These are phyloP conservation scores for Engraulis encrasicolus DNA, from an alignment of 2,113 vertebrate species.

Conservation along the genomic window DNA sequence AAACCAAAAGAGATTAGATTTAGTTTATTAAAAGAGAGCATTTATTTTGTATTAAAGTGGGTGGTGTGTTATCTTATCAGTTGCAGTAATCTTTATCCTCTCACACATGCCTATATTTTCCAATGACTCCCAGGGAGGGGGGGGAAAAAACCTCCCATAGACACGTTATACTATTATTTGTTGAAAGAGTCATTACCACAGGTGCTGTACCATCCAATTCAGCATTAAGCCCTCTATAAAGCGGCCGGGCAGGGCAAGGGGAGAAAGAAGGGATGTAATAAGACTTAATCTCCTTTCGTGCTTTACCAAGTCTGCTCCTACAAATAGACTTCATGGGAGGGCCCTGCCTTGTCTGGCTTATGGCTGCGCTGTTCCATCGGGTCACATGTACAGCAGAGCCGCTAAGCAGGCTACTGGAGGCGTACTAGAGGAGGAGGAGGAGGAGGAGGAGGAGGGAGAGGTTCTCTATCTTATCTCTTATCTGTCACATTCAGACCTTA, in stretches of 20 bases:
- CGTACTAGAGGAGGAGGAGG: constrained; percentile 33
- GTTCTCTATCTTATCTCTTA: too few species aligned
- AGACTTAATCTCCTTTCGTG: constrained; percentile 66
- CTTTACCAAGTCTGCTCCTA: constrained; percentile 62
- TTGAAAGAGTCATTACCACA: not conserved
- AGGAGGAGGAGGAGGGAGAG: too few species aligned
- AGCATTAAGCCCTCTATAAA: constrained; percentile 17
- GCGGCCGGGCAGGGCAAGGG: constrained; percentile 45
- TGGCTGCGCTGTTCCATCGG: constrained; percentile 23
- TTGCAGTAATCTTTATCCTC: not conserved
- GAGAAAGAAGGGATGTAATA: constrained; percentile 26
- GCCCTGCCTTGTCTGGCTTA: constrained; percentile 44
- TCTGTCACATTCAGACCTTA: not conserved
- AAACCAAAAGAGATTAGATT: not conserved
- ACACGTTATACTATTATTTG: not conserved
- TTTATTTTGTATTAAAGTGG: not conserved
- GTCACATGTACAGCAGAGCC: constrained; percentile 41
- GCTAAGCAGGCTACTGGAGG: constrained; percentile 26
- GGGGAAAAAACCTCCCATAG: too few species aligned
- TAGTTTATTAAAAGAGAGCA: not conserved
- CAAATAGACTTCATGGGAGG: constrained; percentile 64
- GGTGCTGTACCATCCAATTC: constrained; percentile 17
- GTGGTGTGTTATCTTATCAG: not conserved
- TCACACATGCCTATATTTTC: not conserved
- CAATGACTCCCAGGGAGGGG: not conserved